Conservation (phyloP, 2,797 vertebrate species). For the Perodicticus potto region DNA sequence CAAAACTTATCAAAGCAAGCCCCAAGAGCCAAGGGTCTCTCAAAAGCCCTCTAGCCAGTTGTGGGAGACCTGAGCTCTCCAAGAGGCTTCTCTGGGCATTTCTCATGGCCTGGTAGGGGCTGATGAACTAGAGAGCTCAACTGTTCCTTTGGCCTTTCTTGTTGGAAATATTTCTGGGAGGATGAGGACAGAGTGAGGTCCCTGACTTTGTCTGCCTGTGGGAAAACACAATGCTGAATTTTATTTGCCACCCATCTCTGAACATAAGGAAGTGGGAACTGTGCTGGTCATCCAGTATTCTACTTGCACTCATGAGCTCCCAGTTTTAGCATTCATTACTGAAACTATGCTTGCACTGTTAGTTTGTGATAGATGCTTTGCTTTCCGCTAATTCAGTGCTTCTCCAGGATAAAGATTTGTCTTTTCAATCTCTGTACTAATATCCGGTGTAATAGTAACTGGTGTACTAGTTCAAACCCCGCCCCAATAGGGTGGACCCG, state of each 20-base stretch:
- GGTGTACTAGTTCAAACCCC: too few relatives aligned
- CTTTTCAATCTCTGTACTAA: neutral
- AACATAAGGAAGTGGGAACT: neutral
- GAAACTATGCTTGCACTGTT: neutral
- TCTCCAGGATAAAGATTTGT: neutral
- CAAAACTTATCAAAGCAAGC: slow-evolving; percentile 39
- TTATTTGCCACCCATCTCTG: neutral
- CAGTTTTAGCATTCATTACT: neutral
- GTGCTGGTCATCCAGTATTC: neutral
- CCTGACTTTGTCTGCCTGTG: neutral
- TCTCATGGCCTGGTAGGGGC: neutral
- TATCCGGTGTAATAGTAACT: neutral
- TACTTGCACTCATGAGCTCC: neutral
- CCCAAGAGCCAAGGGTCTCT: neutral
- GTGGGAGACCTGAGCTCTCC: neutral
- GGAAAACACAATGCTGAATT: neutral
- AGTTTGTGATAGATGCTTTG: neutral
- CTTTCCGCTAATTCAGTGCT: neutral
- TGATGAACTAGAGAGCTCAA: neutral
- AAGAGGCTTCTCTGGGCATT: neutral
- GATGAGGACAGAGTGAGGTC: neutral
- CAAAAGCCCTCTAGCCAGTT: neutral
- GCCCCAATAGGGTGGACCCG: too few relatives aligned
- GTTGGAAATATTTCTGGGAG: neutral
- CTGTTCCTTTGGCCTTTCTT: neutral